phyloP scores from a whole-genome alignment of 2,113 vertebrate species.

The Oryzias celebensis region DNA sequence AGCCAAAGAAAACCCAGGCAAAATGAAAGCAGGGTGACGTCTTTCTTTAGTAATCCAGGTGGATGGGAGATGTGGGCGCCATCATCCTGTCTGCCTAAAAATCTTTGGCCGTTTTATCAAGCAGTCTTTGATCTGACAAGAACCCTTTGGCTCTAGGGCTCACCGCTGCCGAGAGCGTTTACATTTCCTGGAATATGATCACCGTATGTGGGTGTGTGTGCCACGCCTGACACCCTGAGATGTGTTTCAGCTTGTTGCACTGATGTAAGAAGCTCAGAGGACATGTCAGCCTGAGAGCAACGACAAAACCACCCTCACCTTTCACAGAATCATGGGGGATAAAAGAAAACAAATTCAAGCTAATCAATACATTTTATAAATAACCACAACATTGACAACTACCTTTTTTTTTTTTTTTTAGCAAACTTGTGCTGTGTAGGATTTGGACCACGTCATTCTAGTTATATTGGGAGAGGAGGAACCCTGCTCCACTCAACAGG shows the following conservation, averaged over 20 bases:
- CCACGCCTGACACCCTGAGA: constrained; percentile 52
- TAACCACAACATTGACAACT: too few species aligned
- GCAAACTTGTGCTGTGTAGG: too few species aligned
- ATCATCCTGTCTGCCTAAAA: too few species aligned
- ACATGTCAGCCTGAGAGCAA: too few species aligned
- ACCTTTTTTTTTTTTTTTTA: too few species aligned
- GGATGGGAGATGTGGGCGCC: constrained; percentile 7
- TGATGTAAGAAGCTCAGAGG: neutral
- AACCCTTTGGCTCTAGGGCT: constrained; percentile 2
- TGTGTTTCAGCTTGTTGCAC: constrained; percentile 57
- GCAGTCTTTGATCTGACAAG: constrained; percentile 7
- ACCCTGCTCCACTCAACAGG: too few species aligned
- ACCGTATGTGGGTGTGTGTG: constrained; percentile 13
- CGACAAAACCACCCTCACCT: too few species aligned
- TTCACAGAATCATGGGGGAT: too few species aligned
- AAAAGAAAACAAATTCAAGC: too few species aligned
- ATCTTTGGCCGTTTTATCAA: neutral
- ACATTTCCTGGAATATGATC: constrained; percentile 42
- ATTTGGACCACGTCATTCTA: too few species aligned
- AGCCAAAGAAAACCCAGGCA: constrained; percentile 24
- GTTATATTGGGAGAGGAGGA: too few species aligned
- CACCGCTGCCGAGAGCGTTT: constrained; percentile 12
- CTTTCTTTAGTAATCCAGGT: constrained; percentile 20
- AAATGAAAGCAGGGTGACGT: constrained; percentile 37
- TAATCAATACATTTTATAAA: too few species aligned